Base-by-base conservation (phyloP, 2,797 vertebrate genomes). In the Eupleurogrammus muticus region DNA sequence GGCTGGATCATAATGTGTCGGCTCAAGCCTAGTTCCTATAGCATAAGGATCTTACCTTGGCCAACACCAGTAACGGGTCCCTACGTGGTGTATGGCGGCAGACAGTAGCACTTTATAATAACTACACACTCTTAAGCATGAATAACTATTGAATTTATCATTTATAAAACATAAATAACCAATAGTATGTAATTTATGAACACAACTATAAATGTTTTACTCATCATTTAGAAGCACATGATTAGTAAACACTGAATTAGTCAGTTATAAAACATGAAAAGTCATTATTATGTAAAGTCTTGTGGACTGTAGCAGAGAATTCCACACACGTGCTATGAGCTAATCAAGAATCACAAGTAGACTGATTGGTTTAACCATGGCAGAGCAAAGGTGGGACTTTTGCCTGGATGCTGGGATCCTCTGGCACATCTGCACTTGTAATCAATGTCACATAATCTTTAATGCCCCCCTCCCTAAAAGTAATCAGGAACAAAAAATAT, bases 311-410 rank as follows among this genome's bases (percentile, higher is more conserved):
- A 68, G 60, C 66, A 34, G 74, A 46, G 42, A 58, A 73, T 64
- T 64, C 62, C 58, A 44, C 57, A 56, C 64, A 54, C 64, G 44
- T 54, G 55, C 79, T 48, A 61, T 72, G 73, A 73, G 79, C 77
- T 81, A 80, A 83, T 87, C 80, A 78, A 17, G 59, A 83, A 51
- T 62, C 64, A 61, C 52, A 71, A 55, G 66, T 64, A 72, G 62
- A 57, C 58, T 3, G 56, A 51, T 64, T 67, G 54, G 53, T 75
- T 71, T 65, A 85, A 72, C 77, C 47, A 28, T 13, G 56, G 51
- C 57, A 28, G 36, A 38, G 8, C 38, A 52, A 66, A 38, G 32
- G 16, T 51, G 19, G 68, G 66, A 66, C 11, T 40, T 58, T 71
- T 10, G 52, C 76, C 70, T 73, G 57, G 56, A 49, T 1, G 10